Percentiles rank a stretch among this genome's conserved stretches.
phyloP scores from a whole-genome alignment of 2,797 vertebrate genomes.

The Xenops minutus region DNA sequence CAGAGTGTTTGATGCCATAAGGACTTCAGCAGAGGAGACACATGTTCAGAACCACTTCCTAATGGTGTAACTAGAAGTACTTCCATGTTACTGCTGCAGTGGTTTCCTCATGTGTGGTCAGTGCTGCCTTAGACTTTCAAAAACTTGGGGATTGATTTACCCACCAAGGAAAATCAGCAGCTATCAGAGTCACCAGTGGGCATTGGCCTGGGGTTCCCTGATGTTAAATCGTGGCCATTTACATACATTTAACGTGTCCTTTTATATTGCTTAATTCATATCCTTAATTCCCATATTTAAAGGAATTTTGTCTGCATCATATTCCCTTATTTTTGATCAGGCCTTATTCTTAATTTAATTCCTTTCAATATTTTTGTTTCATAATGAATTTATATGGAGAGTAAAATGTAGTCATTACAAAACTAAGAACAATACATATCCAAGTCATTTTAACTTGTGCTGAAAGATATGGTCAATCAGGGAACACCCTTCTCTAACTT shows the following conservation, averaged over 20 bases:
- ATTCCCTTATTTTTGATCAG: not conserved
- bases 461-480: not conserved
- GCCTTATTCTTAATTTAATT: not conserved
- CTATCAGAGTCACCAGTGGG: not conserved
- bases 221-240: not conserved
- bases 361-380: not conserved
- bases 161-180: not conserved
- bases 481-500: not conserved
- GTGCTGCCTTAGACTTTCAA: not conserved
- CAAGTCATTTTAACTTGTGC: not conserved
- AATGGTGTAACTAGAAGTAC: not conserved
- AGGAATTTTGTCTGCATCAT: not conserved
- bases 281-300: not conserved
- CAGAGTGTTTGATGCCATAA: not conserved
- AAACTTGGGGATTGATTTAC: not conserved
- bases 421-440: not conserved
- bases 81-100: not conserved
- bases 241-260: not conserved
- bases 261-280: not conserved
- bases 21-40: not conserved
- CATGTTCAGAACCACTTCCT: not conserved
- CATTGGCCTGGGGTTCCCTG: not conserved
- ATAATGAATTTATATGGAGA: not conserved
- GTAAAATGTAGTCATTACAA: not conserved
- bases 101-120: not conserved